Conservation (phyloP, 2,113 vertebrate genomes). For the Cephalophus harveyi region DNA sequence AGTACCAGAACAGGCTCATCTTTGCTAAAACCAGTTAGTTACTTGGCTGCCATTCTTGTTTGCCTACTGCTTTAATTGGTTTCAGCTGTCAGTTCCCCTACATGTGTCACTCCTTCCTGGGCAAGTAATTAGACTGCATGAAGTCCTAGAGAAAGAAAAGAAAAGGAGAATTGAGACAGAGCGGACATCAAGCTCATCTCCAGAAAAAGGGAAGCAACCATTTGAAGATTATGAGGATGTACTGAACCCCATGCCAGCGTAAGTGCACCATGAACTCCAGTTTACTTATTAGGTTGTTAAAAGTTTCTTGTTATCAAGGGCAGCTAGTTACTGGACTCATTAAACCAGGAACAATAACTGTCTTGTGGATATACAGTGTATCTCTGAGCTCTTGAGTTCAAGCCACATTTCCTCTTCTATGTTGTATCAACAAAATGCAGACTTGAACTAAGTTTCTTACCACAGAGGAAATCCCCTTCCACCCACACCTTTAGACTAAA, state of each 20-base stretch:
- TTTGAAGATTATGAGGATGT: conserved; percentile 28
- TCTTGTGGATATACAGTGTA: neutral
- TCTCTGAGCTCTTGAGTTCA: neutral
- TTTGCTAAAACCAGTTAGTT: neutral
- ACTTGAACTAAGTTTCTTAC: conserved; percentile 25
- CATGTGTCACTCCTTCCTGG: conserved; percentile 82
- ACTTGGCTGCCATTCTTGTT: conserved; percentile 9
- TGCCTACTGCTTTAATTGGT: neutral
- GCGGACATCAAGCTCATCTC: neutral
- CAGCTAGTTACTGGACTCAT: neutral
- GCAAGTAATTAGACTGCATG: conserved; percentile 81
- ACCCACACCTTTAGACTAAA: conserved; percentile 43
- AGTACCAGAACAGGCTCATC: neutral
- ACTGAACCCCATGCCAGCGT: conserved; percentile 71
- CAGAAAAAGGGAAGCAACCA: conserved; percentile 26
- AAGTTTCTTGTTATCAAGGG: neutral
- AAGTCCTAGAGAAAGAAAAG: conserved; percentile 80
- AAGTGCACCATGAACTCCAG: conserved; percentile 43
- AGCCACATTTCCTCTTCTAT: conserved; percentile 43
- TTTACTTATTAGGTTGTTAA: neutral
- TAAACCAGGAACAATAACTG: neutral
- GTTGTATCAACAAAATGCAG: conserved; percentile 11
- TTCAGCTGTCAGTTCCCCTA: conserved; percentile 83
- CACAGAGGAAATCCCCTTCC: conserved; percentile 66
- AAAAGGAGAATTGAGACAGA: conserved; percentile 66